Base-by-base conservation (phyloP, 2,888 invertebrate species). In the Synanthedon tipuliformis region DNA sequence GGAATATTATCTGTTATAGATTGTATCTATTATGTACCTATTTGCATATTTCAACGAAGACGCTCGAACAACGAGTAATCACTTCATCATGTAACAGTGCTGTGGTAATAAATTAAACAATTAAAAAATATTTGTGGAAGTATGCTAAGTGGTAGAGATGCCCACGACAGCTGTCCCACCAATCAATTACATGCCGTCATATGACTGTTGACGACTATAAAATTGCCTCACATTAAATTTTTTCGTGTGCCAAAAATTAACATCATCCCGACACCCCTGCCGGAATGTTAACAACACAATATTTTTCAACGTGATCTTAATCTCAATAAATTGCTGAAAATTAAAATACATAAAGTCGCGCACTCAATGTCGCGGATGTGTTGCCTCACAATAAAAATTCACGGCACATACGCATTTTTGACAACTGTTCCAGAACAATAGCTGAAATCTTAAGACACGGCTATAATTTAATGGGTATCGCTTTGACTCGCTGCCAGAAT, bases 211-310 rank as follows among this genome's bases (percentile, higher is more conserved):
- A 79, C 72, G 73, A 76, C 76, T 79, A 75, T 80, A 75, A 83
- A 80, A 81, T 80, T 72, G 70, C 75, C 69, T 69, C 78, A 78
- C 72, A 79, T 78, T 75, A 80, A 64, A 76, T 68, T 73, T 71
- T 74, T 72, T 67, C 69, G 68, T 65, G 81, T 83, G 85, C 84
- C 82, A 83, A 85, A 84, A 80, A 70, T 78, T 81, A 79, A 80
- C 77, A 77, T 77, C 75, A 76, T 75, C 50, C 52, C 57, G 52
- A 53, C 54, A 55, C 55, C 73, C 66, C 74, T 60, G 66, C 63
- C 63, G 78, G 83, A 84, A 85, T 84, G 81, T 81, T 79, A 81
- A 84, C 73, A 84, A 78, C 81, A 81, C 76, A 78, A 84, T 82
- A 84, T 80, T 81, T 81, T 78, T 79, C 76, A 75, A 71, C 67